Base-by-base conservation (phyloP, 2,888 invertebrate species). In the Oxytorus armatus region DNA sequence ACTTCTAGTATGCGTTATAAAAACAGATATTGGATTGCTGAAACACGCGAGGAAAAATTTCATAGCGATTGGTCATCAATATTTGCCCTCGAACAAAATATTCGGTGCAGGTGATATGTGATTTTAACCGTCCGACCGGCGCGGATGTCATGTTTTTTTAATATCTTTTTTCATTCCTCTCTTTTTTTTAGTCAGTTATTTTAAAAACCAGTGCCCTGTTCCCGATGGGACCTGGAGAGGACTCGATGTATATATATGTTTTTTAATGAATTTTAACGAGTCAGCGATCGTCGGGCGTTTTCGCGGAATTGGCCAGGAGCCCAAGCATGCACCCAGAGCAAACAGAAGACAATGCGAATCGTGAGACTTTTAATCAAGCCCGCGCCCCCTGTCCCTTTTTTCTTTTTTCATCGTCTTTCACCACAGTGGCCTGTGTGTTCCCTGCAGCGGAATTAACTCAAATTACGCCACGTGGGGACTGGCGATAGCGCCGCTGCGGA, bases 371-470 rank as follows among this genome's bases (percentile, higher is more conserved):
- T 90, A 91, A 91, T 91, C 90, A 88, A 88, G 88, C 88, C 36
- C 89, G 86, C 87, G 82, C 83, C 70, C 69, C 49, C 29, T 65
- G 33, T 69, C 61, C 10, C 16, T 57, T 57, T 70, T n/a, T 63
- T 72, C 44, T 57, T 73, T 47, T 10, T 72, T n/a, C 72, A 51
- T 73, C 77, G 72, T 73, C 72, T 72, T 77, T 77, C 72, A 73
- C 69, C 42, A 51, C 57, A 65, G 51, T 42, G 59, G 21, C 55
- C n/a, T 49, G 49, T 77, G 81, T 77, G 89, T 82, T 88, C 88
- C 86, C 89, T 88, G 90, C 89, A 90, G 89, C 90, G 86, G 88
- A 90, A 91, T 90, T 89, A 90, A 91, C 90, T 90, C 86, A 89
- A 92, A 91, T 91, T 90, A 88, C 85, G 87, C 87, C 89, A 88